These are phyloP conservation scores for Lasioglossum morio DNA, from an alignment of 2,888 invertebrate species.

Conservation along the genomic window DNA sequence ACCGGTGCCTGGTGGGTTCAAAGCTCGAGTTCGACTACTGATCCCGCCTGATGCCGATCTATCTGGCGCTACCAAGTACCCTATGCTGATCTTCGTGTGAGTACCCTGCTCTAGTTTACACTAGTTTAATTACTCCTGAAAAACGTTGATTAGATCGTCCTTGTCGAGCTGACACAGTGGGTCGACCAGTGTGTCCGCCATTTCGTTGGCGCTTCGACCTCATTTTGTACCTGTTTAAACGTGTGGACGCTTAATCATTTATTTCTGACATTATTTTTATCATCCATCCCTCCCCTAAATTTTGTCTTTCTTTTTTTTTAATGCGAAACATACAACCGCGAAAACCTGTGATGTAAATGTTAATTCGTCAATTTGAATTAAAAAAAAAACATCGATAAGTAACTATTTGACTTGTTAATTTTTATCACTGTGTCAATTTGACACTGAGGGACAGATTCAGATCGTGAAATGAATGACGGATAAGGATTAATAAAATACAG, in stretches of 20 bases:
- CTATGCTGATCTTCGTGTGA: slow-evolving; percentile 94
- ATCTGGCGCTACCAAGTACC: slow-evolving; percentile 90
- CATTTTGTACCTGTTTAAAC: not conserved
- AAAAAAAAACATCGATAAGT: too few species aligned
- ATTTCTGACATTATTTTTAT: not conserved
- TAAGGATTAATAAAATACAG: not conserved
- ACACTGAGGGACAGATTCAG: too few species aligned
- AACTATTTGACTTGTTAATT: too few species aligned
- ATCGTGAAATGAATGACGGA: too few species aligned
- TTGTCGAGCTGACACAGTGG: not conserved
- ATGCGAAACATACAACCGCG: too few species aligned
- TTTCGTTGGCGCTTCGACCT: not conserved
- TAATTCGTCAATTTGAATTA: too few species aligned
- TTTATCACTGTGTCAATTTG: too few species aligned
- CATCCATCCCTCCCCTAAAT: too few species aligned
- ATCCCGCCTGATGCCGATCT: slow-evolving; percentile 90
- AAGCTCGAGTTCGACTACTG: slow-evolving; percentile 91
- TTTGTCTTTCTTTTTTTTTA: not conserved
- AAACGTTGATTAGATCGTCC: not conserved
- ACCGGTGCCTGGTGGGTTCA: slow-evolving; percentile 88
- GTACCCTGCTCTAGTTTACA: slow-evolving; percentile 78
- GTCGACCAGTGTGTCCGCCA: not conserved
- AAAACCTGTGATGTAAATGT: too few species aligned
- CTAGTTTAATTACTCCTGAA: not conserved
- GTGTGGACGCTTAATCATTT: not conserved